These are phyloP conservation scores for Hypsopygia costalis DNA, from an alignment of 2,888 invertebrate species.

Conservation along the genomic window DNA sequence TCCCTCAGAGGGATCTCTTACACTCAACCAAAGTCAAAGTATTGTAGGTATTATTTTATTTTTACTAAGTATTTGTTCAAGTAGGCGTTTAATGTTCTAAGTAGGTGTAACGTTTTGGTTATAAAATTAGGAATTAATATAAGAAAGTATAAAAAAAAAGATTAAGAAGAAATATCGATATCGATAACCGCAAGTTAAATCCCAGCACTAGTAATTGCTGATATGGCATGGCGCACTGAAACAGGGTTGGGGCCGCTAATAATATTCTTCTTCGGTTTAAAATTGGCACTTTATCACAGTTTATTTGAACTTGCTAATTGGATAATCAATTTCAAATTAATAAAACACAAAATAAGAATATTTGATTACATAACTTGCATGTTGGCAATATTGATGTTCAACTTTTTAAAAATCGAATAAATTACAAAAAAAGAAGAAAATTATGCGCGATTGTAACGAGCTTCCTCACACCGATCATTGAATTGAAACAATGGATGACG, in stretches of 20 bases:
- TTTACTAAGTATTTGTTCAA: too few species aligned
- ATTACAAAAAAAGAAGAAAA: not conserved
- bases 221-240: constrained; percentile 15
- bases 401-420: too few species aligned
- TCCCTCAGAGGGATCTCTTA: too few species aligned
- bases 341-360: too few species aligned
- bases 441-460: not conserved
- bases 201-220: constrained; percentile 9
- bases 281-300: constrained; percentile 2
- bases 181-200: not conserved
- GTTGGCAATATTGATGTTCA: not conserved
- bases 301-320: not conserved
- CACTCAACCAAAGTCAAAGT: too few species aligned
- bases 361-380: not conserved
- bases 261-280: constrained; percentile 6
- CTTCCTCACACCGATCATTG: constrained; percentile 1
- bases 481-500: constrained; percentile 53
- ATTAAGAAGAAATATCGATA: too few species aligned
- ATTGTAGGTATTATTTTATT: too few species aligned
- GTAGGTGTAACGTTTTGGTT: too few species aligned
- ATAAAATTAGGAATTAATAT: too few species aligned
- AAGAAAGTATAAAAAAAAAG: too few species aligned
- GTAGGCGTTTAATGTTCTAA: too few species aligned
- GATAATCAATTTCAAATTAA: not conserved
- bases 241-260: constrained; percentile 7